Evolutionary conservation across 2,113 vertebrate genomes (phyloP), one percentile per base, ranked within the genome.

Genomic region (Passer montanus): DNA sequence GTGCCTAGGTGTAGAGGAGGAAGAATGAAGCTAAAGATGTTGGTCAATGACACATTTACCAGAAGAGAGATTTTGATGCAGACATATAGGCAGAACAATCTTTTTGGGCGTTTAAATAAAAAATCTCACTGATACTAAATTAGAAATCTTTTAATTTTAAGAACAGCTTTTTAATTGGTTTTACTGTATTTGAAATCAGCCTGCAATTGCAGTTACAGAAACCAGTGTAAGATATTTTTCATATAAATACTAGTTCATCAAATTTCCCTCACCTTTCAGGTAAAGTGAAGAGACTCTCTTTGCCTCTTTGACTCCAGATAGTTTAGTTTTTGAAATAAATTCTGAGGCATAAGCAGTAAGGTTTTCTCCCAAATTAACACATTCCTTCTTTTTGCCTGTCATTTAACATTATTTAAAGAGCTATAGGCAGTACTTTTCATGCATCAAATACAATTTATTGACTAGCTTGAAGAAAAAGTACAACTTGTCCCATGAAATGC

Each of bases 331-430:
- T 79, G 41, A 89, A 69, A 47, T 89, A 1, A 31, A 82, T 89
- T 95, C 67, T 89, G 62, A 77, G 27, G n/a, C 59, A 55, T 78
- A 88, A 68, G n/a, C 27, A 52, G 33, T 79, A 85, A 90, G 33
- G 11, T 35, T 64, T 93, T 63, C 39, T 89, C 81, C 18, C 24
- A 84, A 73, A 64, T 82, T 56, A 21, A 66, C 70, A 44, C 18
- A 63, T 52, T 87, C 31, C 11, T 88, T 52, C 79, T 66, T 79
- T 91, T 78, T 84, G 53, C 30, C n/a, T 49, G 41, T 69, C 13
- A 47, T 88, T 89, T 83, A 55, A 43, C 69, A 80, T 47, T 90
- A 66, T 95, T 94, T 91, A 52, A 67, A 91, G 74, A 79, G 39
- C 74, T 83, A 63, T 47, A 83, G 53, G 87, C 80, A 87, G 35